Base-by-base conservation (phyloP, 2,888 invertebrate genomes). In the Microplitis manilae region DNA sequence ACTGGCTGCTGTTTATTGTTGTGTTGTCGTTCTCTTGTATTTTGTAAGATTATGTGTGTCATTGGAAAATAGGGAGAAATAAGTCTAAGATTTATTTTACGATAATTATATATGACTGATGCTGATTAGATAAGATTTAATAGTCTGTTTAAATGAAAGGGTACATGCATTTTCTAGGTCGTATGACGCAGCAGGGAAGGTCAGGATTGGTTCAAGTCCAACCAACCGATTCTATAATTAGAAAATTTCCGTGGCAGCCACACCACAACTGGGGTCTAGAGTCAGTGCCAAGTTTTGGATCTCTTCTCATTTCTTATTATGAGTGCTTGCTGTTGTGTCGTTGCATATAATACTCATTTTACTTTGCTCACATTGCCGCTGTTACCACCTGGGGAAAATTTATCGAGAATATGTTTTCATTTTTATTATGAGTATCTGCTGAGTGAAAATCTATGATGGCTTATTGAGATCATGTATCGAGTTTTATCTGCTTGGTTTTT, bases 131-230 rank as follows among this genome's bases (percentile, higher is more conserved):
- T 15, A 1, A 64, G 20, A 17, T 62, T 41, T 13, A 6, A 40
- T 9, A 62, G 40, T 65, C n/a, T 5, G 13, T 75, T 7, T 15
- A 30, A 15, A 39, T 20, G 30, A 77, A 77, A 40, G 73, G 76
- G 60, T 67, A 80, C 82, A 84, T 83, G 84, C 83, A 86, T 86
- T 87, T 87, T 87, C 86, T 87, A 87, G 87, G 87, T 87, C 87
- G 86, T 83, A 80, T 84, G 84, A 83, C 85, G 83, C 84, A 84
- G 84, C 86, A 84, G 83, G 87, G 86, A 87, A 88, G 87, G 87
- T 88, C 87, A 88, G 87, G 87, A 87, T 88, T 88, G 87, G 87
- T 87, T 87, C 87, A 87, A 87, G 87, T 87, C 88, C 88, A 88
- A 87, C 86, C 84, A 86, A 83, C 85, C 82, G 84, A 83, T 82